phyloP scores from a whole-genome alignment of 2,888 invertebrate species.

The Athalia rosae region DNA sequence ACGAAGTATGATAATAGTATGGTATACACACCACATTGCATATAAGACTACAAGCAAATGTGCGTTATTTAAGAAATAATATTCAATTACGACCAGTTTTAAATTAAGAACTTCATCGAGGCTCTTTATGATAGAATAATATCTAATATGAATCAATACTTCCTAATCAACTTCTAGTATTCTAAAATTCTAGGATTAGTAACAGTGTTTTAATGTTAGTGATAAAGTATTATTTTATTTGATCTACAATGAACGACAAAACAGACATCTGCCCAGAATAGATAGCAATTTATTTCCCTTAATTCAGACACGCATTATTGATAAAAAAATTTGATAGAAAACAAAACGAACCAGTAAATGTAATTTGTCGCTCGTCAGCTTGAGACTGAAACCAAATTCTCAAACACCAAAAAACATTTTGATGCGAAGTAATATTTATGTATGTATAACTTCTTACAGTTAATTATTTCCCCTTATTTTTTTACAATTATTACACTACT shows the following conservation, averaged over 20 bases:
- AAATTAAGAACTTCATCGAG: neutral
- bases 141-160: neutral
- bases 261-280: neutral
- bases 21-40: slow-evolving; percentile 17
- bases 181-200: slow-evolving; percentile 27
- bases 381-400: neutral
- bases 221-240: neutral
- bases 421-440: neutral
- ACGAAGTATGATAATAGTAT: slow-evolving; percentile 27
- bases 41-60: slow-evolving; percentile 42
- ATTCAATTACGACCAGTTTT: neutral
- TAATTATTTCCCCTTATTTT: neutral
- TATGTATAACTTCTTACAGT: neutral
- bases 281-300: neutral
- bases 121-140: slow-evolving; percentile 9
- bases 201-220: neutral
- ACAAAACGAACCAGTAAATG: neutral
- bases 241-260: neutral
- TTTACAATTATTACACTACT: neutral
- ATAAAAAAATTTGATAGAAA: neutral
- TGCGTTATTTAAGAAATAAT: slow-evolving; percentile 36
- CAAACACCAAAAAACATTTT: slow-evolving; percentile 18
- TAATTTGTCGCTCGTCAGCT: slow-evolving; percentile 4
- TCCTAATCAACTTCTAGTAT: slow-evolving; percentile 19
- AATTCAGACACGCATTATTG: neutral